These are phyloP conservation scores for Calameuta filiformis DNA, from an alignment of 2,888 invertebrate genomes.

Conservation along the genomic window DNA sequence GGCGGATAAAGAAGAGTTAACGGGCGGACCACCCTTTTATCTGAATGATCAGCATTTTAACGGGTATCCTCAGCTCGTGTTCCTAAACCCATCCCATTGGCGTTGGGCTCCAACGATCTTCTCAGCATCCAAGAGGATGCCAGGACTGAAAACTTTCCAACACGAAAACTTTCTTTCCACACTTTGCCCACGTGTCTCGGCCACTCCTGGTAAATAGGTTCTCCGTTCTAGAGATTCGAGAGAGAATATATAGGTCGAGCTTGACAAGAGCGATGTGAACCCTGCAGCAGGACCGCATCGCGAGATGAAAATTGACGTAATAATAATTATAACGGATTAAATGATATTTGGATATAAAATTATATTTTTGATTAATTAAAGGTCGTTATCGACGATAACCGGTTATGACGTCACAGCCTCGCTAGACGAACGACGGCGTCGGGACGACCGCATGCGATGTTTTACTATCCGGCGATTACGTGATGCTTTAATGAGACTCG, in stretches of 20 bases:
- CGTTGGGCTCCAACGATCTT: background rate
- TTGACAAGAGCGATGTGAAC: background rate
- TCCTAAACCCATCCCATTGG: background rate
- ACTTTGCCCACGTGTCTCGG: background rate
- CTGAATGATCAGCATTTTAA: background rate
- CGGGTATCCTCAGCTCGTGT: background rate
- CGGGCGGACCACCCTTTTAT: background rate
- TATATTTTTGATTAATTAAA: background rate
- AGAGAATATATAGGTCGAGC: background rate
- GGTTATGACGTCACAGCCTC: background rate
- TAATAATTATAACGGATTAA: background rate
- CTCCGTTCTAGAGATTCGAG: background rate
- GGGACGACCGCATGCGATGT: background rate
- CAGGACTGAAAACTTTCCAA: background rate
- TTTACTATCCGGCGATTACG: background rate
- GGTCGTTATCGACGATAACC: background rate
- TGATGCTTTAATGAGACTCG: background rate
- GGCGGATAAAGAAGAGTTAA: background rate
- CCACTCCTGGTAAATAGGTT: background rate
- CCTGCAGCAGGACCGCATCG: background rate
- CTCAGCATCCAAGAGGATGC: background rate
- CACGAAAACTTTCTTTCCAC: background rate
- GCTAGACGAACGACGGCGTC: background rate
- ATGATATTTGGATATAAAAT: background rate
- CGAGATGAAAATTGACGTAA: background rate